phyloP scores from a whole-genome alignment of 1,140 invertebrate species.

The Drosophila nasuta region DNA sequence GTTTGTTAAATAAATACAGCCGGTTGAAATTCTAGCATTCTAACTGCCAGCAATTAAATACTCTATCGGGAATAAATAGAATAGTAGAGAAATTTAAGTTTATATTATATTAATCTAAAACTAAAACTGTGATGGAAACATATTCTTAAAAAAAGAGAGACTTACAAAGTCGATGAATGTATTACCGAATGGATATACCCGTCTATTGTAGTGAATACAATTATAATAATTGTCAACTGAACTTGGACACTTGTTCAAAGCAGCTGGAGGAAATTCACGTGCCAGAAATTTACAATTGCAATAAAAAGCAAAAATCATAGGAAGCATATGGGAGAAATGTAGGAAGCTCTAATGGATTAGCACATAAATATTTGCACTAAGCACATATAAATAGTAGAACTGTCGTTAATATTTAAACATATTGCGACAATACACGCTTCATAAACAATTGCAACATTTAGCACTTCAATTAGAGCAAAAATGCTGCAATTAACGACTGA shows the following conservation, averaged over 20 bases:
- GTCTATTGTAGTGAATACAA: neutral
- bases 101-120: neutral
- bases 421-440: conserved; percentile 1
- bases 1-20: conserved; percentile 22
- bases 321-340: conserved; percentile 9
- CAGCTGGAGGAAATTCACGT: conserved; percentile 18
- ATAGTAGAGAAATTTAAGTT: neutral
- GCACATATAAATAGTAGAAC: neutral
- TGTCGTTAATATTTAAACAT: conserved; percentile 6
- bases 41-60: neutral
- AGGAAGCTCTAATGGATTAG: conserved; percentile 16
- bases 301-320: conserved; percentile 13
- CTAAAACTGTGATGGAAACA: neutral
- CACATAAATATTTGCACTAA: conserved; percentile 16
- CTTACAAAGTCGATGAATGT: neutral
- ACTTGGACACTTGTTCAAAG: conserved; percentile 49
- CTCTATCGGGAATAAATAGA: neutral
- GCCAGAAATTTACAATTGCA: conserved; percentile 27
- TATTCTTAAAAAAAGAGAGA: neutral
- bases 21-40: neutral
- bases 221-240: neutral
- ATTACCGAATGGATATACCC: neutral
- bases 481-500: conserved; percentile 28
- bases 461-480: conserved; percentile 30
- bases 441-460: conserved; percentile 20